phyloP scores from a whole-genome alignment of 1,140 invertebrate species.

The Drosophila arawakana region DNA sequence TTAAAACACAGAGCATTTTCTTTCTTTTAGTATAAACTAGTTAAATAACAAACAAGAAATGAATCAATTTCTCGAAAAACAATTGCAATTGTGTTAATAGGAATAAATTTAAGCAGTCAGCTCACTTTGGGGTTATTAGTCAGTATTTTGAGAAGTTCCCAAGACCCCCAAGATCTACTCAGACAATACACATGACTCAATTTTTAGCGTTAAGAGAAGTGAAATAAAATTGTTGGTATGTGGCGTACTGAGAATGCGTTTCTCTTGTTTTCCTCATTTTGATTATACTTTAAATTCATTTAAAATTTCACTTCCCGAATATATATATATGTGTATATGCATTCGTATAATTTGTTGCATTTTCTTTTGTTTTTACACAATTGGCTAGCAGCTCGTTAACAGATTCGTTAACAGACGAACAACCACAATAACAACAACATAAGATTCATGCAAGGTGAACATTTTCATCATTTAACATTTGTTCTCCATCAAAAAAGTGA shows the following conservation, averaged over 20 bases:
- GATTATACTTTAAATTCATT: constrained; percentile 24
- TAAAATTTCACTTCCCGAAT: constrained; percentile 47
- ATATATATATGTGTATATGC: background rate
- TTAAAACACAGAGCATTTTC: no score
- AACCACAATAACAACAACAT: constrained; percentile 9
- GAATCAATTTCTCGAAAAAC: background rate
- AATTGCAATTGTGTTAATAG: background rate
- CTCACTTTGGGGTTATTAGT: constrained; percentile 3
- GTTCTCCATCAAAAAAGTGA: constrained; percentile 21
- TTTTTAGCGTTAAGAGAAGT: background rate
- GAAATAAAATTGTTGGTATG: constrained; percentile 1
- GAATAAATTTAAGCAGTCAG: background rate
- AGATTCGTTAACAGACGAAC: constrained; percentile 13
- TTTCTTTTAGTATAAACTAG: no score
- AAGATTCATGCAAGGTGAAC: constrained; percentile 34
- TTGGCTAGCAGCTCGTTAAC: constrained; percentile 15
- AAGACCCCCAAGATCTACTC: background rate
- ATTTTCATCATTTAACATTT: constrained; percentile 39
- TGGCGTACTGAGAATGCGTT: constrained; percentile 17
- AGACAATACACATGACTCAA: background rate
- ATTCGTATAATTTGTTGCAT: constrained; percentile 17
- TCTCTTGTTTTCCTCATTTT: background rate
- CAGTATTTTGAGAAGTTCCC: constrained; percentile 20
- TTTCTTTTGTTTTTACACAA: constrained; percentile 7
- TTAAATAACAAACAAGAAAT: no score